Base-by-base conservation (phyloP, 2,113 vertebrate genomes). In the Dolichallabes microphthalmus region DNA sequence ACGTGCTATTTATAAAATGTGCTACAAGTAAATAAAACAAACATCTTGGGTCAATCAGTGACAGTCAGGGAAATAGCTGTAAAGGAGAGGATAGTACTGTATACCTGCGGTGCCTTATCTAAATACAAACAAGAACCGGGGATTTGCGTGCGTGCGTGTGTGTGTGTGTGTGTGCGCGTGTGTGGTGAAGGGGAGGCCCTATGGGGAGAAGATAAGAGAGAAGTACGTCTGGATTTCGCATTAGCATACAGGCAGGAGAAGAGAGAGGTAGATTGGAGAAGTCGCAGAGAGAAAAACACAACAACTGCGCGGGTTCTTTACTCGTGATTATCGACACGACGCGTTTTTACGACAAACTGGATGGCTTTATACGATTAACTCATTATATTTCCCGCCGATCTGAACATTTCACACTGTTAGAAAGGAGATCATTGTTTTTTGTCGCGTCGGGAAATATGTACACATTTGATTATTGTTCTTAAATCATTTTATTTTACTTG, bases 71-170 rank as follows among this genome's bases (percentile, higher is more conserved):
- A 6, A 57, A 57, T 8, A 32, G 4, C 58, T 27, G 52, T 71
- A 71, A 58, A 82, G 27, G 15, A 22, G 53, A 60, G 17, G 15
- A 32, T 66, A 19, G 32, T n/a, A n/a, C n/a, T n/a, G n/a, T n/a
- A n/a, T 95, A 95, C 95, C 94, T 95, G 94, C 92, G 94, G 93
- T 91, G 94, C 94, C 90, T 92, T 95, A 95, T 95, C 95, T 95
- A 94, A 95, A 95, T 92, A 95, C 95, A 95, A 95, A 95, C 94
- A 95, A 95, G 95, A 96, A 94, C 91, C 90, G 91, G 93, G 94
- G 95, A 93, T 94, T 7, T 75, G 82, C 11, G 73, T 71, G 81
- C 7, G 81, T 20, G 80, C 4, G 39, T 1, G 79, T 1, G 32
- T 50, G 58, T n/a, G 78, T 35, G 75, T 45, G 39, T 32, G 45